These are phyloP conservation scores for Actenoides lindsayi DNA, from an alignment of 2,113 vertebrate genomes.

Conservation along the genomic window DNA sequence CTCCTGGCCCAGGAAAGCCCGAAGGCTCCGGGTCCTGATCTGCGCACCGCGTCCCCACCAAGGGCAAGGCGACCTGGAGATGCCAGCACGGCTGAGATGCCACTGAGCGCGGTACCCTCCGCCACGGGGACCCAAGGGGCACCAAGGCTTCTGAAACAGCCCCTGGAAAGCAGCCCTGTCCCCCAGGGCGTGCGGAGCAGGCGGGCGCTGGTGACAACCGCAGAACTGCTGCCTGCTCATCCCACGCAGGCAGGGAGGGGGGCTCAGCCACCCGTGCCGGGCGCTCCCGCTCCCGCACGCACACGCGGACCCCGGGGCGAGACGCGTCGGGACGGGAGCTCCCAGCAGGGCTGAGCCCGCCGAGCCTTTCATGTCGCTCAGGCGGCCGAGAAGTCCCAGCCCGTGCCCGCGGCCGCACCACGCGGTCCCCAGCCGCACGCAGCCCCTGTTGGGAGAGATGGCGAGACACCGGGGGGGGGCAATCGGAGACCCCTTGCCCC, in stretches of 20 bases:
- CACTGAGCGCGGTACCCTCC: fast-evolving
- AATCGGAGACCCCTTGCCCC: background rate
- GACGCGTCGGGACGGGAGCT: fast-evolving
- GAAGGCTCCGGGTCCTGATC: background rate
- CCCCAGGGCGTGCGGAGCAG: background rate
- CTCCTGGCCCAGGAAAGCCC: background rate
- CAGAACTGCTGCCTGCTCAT: background rate
- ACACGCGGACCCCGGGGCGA: fast-evolving
- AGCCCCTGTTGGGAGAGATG: background rate
- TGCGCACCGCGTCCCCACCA: fast-evolving
- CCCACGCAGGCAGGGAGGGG: background rate
- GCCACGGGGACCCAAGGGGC: fast-evolving
- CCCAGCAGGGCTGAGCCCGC: background rate
- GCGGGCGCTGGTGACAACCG: background rate
- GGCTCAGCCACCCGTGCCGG: background rate
- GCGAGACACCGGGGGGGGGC: fast-evolving
- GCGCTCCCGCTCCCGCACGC: background rate
- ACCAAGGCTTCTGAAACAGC: background rate
- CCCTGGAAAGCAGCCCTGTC: background rate
- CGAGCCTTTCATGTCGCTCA: background rate
- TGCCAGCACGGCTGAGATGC: background rate
- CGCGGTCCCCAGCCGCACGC: fast-evolving
- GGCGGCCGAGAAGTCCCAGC: background rate
- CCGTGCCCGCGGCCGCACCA: background rate
- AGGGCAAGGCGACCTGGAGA: fast-evolving